Evolutionary conservation across 1,140 invertebrate genomes (phyloP).

Genomic region (Aphis craccivora): DNA sequence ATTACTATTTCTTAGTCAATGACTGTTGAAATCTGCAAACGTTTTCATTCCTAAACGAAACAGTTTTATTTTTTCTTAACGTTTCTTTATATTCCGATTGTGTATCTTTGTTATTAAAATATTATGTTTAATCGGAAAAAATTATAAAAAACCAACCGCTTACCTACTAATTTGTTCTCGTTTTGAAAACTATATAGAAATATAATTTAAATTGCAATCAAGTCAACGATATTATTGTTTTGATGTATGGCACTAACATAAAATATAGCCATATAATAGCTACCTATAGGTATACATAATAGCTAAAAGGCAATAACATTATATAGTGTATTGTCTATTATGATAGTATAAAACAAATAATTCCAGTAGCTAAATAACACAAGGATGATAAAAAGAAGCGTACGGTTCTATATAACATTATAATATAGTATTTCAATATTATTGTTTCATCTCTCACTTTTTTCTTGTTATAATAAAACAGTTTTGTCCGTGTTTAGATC

Average conservation of each 20-base stretch:
- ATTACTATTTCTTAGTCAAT: neutral
- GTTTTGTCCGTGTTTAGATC: neutral
- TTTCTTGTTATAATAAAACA: neutral
- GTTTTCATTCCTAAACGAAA: neutral
- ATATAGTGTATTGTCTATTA: neutral
- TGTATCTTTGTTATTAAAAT: neutral
- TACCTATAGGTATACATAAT: too few species aligned
- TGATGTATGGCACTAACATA: neutral
- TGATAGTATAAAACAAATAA: neutral
- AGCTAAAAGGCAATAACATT: neutral
- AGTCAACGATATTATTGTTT: neutral
- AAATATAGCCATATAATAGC: neutral
- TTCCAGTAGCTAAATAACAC: neutral
- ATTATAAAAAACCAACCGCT: neutral
- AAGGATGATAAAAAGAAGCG: neutral
- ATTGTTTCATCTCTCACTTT: slow-evolving; percentile 16
- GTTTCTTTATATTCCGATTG: slow-evolving; percentile 4
- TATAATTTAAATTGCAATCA: neutral
- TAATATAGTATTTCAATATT: neutral
- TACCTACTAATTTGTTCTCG: neutral
- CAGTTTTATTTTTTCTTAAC: neutral
- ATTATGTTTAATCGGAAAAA: neutral
- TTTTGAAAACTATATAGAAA: neutral
- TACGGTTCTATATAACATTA: neutral
- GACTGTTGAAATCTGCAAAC: neutral